Conservation (phyloP, 2,797 vertebrate species). For the Lates japonicus region DNA sequence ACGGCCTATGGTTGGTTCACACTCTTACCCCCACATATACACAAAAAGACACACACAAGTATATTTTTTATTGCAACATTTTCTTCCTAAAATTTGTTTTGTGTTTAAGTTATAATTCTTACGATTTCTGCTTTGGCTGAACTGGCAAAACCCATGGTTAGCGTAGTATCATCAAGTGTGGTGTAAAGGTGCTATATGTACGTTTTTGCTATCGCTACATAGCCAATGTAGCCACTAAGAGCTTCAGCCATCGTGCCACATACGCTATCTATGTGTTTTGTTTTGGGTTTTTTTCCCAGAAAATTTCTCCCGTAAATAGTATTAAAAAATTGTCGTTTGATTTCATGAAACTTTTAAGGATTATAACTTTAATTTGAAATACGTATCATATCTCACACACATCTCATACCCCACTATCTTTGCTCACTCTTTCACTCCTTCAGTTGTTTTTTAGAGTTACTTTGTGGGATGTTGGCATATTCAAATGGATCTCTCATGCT, state of each 20-base stretch:
- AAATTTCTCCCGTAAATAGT: background rate
- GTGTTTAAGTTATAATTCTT: constrained; percentile 16
- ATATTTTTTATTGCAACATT: background rate
- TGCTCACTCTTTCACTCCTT: background rate
- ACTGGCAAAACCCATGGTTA: background rate
- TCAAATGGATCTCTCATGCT: background rate
- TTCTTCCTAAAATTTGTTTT: background rate
- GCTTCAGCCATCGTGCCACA: no score
- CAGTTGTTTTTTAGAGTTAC: background rate
- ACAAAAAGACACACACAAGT: background rate
- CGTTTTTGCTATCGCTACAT: no score
- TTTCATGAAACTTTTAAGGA: constrained; percentile 9
- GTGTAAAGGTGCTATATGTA: background rate
- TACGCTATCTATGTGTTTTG: no score
- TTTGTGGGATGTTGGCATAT: background rate
- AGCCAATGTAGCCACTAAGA: no score
- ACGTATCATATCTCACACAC: background rate
- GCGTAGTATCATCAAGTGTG: background rate
- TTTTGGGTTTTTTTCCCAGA: background rate
- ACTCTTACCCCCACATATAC: background rate
- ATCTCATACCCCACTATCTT: background rate
- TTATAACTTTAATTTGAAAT: no score
- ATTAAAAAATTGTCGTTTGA: background rate
- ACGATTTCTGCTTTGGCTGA: background rate
- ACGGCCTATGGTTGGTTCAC: background rate